Base-by-base conservation (phyloP, 2,113 vertebrate species). In the Ciconia maguari region DNA sequence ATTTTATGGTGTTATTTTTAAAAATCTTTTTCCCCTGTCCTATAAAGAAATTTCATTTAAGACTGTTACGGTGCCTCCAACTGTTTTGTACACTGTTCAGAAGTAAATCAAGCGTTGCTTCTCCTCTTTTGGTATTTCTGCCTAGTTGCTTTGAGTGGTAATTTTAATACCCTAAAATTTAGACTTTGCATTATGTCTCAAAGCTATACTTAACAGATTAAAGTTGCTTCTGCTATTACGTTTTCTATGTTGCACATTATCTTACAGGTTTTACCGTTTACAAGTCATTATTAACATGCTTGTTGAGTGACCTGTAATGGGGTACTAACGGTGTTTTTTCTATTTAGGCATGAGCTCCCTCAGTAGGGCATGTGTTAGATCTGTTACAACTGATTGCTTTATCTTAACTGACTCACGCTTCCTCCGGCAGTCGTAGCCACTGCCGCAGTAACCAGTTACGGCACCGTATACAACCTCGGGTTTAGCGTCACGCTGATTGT, bases 371-470 rank as follows among this genome's bases (percentile, higher is more conserved):
- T 0, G 6, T 1, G 6, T 24, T 9, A 26, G 16, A 26, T 48
- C 13, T 20, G 41, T 42, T 19, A 29, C n/a, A 32, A 1, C 5
- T 3, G 3, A 10, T 29, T 22, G 16, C 41, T 79, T 41, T 61
- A 5, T 36, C 30, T 61, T 20, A 16, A 18, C 9, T 15, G 12
- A 14, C 9, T 54, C 8, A 0, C 5, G 26, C 16, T 66, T 38
- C 36, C 13, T 24, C n/a, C 9, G 0, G 14, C 3, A 10, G 7
- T 49, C 1, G 0, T 74, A 57, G 54, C 44, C 16, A 1, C 14
- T 34, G 15, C n/a, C 15, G 26, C 71, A 16, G 24, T 16, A 15
- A 36, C 18, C 9, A 13, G 1, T 34, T 34, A 15, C 0, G 30
- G 32, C n/a, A 66, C 27, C 42, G 1, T 0, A 9, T 4, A 5